phyloP scores from a whole-genome alignment of 2,797 vertebrate genomes.

The Lithobates sylvaticus region DNA sequence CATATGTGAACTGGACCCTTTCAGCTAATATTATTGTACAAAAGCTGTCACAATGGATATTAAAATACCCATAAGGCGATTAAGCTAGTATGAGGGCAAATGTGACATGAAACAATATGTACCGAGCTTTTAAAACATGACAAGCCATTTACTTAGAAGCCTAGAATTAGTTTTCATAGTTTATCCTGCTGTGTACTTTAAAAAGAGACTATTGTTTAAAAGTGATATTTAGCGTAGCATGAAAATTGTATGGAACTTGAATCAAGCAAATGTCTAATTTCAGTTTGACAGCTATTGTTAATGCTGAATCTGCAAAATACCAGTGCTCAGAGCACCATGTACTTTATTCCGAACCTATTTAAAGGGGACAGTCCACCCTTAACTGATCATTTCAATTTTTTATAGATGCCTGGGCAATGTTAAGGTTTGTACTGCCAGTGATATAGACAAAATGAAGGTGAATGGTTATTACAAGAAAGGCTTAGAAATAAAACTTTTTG shows the following conservation, averaged over 20 bases:
- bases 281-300: not conserved
- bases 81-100: conserved; percentile 37
- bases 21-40: conserved; percentile 34
- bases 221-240: conserved; percentile 6
- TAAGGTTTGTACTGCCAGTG: too few species aligned
- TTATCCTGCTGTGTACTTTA: conserved; percentile 37
- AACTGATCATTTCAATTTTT: too few species aligned
- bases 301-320: not conserved
- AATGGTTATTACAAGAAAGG: too few species aligned
- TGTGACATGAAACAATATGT: conserved; percentile 46
- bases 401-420: too few species aligned
- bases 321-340: not conserved
- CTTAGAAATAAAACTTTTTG: too few species aligned
- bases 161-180: conserved; percentile 41
- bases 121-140: conserved; percentile 35
- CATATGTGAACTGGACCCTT: not conserved
- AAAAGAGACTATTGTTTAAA: conserved; percentile 51
- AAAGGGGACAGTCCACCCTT: not conserved
- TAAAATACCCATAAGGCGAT: conserved; percentile 32
- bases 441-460: too few species aligned
- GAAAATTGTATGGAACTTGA: not conserved
- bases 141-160: conserved; percentile 47
- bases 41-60: conserved; percentile 37
- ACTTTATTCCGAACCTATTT: not conserved
- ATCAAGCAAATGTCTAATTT: not conserved